phyloP scores from a whole-genome alignment of 2,113 vertebrate species.

The Pseudopodoces humilis region DNA sequence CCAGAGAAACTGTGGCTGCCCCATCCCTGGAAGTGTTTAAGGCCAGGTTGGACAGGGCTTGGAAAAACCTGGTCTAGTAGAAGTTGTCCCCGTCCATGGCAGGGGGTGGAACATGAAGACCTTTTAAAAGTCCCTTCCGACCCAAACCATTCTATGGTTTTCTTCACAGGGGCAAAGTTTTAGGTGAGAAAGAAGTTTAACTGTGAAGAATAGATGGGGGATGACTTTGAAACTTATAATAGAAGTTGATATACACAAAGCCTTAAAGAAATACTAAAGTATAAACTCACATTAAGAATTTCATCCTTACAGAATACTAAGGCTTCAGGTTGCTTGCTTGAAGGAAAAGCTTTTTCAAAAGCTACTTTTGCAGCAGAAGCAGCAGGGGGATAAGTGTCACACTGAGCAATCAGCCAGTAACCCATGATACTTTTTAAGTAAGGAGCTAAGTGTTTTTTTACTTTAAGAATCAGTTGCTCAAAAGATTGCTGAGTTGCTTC shows the following conservation, averaged over 20 bases:
- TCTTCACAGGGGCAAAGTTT: neutral
- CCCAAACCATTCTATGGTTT: neutral
- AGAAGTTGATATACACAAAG: neutral
- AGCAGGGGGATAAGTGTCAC: conserved; percentile 91
- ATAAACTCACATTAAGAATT: conserved; percentile 86
- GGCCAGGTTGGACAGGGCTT: neutral
- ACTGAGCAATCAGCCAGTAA: conserved; percentile 96
- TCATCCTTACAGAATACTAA: conserved; percentile 96
- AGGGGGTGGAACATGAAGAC: neutral
- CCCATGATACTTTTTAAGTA: conserved; percentile 96
- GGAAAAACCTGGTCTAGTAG: neutral
- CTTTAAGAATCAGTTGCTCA: conserved; percentile 93
- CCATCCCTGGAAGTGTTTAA: neutral
- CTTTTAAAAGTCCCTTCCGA: neutral
- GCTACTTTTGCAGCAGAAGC: conserved; percentile 88
- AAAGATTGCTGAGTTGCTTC: conserved; percentile 96
- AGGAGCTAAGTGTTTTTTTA: conserved; percentile 92
- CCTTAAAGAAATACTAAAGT: neutral
- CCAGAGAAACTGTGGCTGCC: neutral
- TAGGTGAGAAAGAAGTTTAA: neutral
- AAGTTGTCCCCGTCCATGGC: neutral
- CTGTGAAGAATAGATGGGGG: neutral
- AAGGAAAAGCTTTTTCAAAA: conserved; percentile 92
- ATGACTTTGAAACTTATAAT: neutral
- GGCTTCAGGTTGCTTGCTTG: conserved; percentile 90